A percentile compares a stretch with the other conserved stretches of the same genome.
Evolutionary conservation across 2,888 invertebrate genomes (phyloP).

Genomic region (Lochmaea capreae): DNA sequence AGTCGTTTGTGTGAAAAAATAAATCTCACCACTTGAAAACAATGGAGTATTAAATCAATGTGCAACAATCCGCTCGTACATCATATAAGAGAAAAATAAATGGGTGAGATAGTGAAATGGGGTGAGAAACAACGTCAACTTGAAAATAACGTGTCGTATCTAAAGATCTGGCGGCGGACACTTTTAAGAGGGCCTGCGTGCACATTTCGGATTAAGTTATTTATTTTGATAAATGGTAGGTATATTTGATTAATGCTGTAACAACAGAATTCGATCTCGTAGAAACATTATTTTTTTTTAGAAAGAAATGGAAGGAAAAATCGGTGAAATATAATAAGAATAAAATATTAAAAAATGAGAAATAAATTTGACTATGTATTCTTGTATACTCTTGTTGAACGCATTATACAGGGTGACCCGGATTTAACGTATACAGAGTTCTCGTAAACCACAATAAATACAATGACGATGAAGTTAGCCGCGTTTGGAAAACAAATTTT

Average conservation of each 20-base stretch:
- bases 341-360: not conserved
- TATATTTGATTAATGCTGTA: not conserved
- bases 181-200: conserved; percentile 19
- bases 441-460: no score
- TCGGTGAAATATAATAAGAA: not conserved
- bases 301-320: not conserved
- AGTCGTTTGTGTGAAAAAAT: conserved; percentile 21
- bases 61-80: conserved; percentile 54
- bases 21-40: conserved; percentile 38
- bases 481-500: no score
- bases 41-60: conserved; percentile 47
- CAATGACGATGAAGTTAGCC: no score
- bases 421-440: no score
- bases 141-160: conserved; percentile 59
- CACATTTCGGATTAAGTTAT: conserved; percentile 31
- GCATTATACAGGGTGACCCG: no score
- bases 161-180: conserved; percentile 43
- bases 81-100: conserved; percentile 50
- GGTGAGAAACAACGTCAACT: conserved; percentile 55
- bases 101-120: conserved; percentile 52
- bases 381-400: no score
- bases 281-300: not conserved
- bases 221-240: conserved; percentile 26
- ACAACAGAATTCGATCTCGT: not conserved
- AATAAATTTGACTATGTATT: no score